phyloP scores from a whole-genome alignment of 2,888 invertebrate genomes.

The Drosophila vallismaia region DNA sequence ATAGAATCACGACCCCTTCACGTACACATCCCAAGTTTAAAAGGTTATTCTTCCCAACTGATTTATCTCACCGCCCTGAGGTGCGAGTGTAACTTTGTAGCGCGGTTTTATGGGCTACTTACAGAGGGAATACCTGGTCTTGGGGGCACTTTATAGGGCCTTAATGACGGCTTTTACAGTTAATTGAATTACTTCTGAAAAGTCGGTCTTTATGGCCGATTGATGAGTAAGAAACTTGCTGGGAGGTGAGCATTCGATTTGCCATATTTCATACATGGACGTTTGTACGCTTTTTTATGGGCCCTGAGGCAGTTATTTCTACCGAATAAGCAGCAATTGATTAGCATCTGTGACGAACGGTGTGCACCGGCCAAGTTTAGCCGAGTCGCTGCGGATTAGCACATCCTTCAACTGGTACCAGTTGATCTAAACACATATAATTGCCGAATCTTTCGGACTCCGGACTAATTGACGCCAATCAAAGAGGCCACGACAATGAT shows the following conservation, averaged over 20 bases:
- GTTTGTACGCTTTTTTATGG: constrained; percentile 15
- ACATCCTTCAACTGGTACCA: constrained; percentile 72
- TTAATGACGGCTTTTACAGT: constrained; percentile 75
- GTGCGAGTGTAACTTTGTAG: constrained; percentile 78
- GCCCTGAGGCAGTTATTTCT: constrained; percentile 5
- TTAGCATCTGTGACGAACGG: constrained; percentile 51
- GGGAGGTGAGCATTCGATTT: constrained; percentile 23
- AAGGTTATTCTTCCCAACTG: constrained; percentile 43
- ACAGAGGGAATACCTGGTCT: constrained; percentile 6
- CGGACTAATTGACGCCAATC: constrained; percentile 66
- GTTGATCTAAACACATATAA: constrained; percentile 51
- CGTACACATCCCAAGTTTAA: constrained; percentile 14
- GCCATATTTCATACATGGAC: constrained; percentile 19
- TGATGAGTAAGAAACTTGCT: constrained; percentile 40
- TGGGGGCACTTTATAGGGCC: constrained; percentile 44
- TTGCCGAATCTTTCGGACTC: constrained; percentile 29
- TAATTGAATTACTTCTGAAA: constrained; percentile 71
- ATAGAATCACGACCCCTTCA: not conserved
- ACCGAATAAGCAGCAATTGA: constrained; percentile 42
- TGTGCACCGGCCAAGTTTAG: constrained; percentile 27
- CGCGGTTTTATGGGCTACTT: constrained; percentile 60
- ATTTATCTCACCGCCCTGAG: constrained; percentile 70
- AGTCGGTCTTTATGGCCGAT: constrained; percentile 28
- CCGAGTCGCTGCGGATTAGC: constrained; percentile 60
- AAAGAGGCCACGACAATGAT: constrained; percentile 42